Base-by-base conservation (phyloP, 1,140 invertebrate genomes). In the Lordiphosa collinella region DNA sequence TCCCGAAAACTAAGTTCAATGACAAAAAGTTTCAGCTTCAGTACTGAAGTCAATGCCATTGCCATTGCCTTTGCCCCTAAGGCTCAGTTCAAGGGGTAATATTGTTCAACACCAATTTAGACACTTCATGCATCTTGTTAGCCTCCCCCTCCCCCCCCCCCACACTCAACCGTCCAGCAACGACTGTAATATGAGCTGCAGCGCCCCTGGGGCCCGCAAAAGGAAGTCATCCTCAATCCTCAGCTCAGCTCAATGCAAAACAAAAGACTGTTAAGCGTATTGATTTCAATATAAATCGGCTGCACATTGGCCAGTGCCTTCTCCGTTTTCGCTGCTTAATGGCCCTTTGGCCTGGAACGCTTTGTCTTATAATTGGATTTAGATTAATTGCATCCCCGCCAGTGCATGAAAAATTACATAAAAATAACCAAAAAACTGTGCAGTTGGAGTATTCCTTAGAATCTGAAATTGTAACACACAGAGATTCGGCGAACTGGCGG, bases 121-220 rank as follows among this genome's bases (percentile, higher is more conserved):
- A 88, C 86, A 88, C 86, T 84, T 87, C 70, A 85, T 88, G 79
- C 73, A 86, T 84, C 86, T 88, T 88, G 86, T 88, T 88, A 88
- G 62, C 58, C 51, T 2, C 22, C 22, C 6, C 3, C 3, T 18
- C 22, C 22, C 6, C 22, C 22, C 6, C 4, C 22, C 0, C 61
- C 56, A 37, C 11, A n/a, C 51, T 49, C 35, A 55, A 14, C 55
- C 61, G 25, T 22, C 22, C 6, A 25, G 14, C 44, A 18, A 3
- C 22, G 22, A 6, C 22, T 25, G 74, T 79, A 79, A 79, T 73
- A 22, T 57, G 74, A 79, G 79, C 73, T 52, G 52, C 40, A 40
- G 44, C 44, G 25, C 65, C 64, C 71, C 44, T 43, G 51, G 69
- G 74, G 59, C 59, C 35, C 52, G 43, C 37, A 36, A 66, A 38